Evolutionary conservation across 2,113 vertebrate genomes (phyloP), one percentile per base, ranked within the genome.

Genomic region (Gavialis gangeticus): DNA sequence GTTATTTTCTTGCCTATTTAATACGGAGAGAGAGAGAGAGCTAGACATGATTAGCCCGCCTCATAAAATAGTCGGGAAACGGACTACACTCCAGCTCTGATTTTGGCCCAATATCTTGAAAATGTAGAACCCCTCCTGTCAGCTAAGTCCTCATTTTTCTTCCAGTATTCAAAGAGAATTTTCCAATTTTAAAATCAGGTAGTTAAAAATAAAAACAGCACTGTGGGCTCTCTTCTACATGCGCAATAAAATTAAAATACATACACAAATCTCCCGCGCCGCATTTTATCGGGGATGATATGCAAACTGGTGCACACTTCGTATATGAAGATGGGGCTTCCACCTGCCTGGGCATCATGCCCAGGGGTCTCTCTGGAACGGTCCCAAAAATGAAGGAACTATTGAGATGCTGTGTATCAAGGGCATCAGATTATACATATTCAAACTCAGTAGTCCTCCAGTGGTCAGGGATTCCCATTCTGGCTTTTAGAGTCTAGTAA

Each of bases 191-290:
- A 58, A 12, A 46, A 25, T 1, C 1, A 12, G 56, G 4, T 86
- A 56, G 28, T 69, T 25, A 62, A 6, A 3, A 2, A 66, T 8
- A 4, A 22, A 75, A 69, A 14, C 1, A 55, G 55, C 0, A 25
- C 2, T 1, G 15, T 3, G 0, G 3, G n/a, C 46, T 64, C 18
- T 34, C 73, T 4, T 75, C 58, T 64, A 80, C 27, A 1, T 1
- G 46, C 76, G 5, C 64, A 24, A 0, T 2, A n/a, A 34, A 57
- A 16, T 57, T 17, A 1, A 27, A 81, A 57, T 6, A 28, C 57
- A 3, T 1, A 6, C 15, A 0, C 0, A 25, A 16, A 62, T 11
- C 18, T 34, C 84, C 37, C 79, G 5, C 0, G 1, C 1, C 63
- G 24, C 17, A 0, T 37, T 64, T 34, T 5, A 7, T 11, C 1